Conservation (phyloP, 1,140 invertebrate species). For the Aphaenogaster floridana region DNA sequence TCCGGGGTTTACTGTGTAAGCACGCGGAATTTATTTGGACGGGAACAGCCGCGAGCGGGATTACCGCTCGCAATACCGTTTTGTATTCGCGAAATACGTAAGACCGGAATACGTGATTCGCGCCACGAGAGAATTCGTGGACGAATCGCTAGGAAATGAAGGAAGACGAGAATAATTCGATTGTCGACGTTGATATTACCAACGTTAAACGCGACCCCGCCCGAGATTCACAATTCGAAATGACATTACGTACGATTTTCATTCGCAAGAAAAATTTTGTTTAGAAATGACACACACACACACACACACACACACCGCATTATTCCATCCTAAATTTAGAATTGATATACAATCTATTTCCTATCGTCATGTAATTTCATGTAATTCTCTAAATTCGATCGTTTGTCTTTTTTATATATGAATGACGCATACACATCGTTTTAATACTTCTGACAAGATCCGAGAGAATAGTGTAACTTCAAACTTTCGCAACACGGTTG, state of each 20-base stretch:
- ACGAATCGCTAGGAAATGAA: neutral
- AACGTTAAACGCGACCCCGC: neutral
- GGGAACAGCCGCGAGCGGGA: constrained; percentile 35
- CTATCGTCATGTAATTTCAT: neutral
- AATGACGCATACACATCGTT: neutral
- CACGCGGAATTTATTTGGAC: constrained; percentile 47
- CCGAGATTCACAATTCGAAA: neutral
- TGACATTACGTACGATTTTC: neutral
- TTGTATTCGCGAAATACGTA: constrained; percentile 29
- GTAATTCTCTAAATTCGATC: neutral
- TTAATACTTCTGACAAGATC: constrained; percentile 18
- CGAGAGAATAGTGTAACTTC: constrained; percentile 27
- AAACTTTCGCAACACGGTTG: constrained; percentile 28
- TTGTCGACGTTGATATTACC: neutral
- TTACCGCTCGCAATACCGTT: constrained; percentile 29
- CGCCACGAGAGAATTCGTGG: neutral
- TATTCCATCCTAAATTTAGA: neutral
- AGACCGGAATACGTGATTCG: constrained; percentile 6
- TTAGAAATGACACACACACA: too few relatives aligned
- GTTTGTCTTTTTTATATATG: neutral
- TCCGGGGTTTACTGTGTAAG: constrained; percentile 31
- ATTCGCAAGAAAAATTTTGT: neutral
- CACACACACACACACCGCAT: too few relatives aligned
- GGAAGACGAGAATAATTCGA: neutral
- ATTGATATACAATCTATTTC: neutral